Evolutionary conservation across 2,888 invertebrate genomes (phyloP).

Genomic region (Protonemura montana): DNA sequence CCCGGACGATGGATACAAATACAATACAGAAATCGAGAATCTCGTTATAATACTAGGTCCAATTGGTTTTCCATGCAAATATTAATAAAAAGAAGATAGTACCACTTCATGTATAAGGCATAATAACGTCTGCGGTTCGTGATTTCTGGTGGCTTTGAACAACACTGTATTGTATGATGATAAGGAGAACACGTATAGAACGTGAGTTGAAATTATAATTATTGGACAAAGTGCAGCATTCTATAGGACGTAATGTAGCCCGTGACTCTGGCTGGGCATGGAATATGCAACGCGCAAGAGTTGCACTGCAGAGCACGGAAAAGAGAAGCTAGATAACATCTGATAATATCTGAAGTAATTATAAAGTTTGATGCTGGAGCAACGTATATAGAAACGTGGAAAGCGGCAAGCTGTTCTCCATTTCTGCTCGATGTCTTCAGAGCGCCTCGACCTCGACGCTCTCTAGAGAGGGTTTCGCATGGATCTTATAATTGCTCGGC

Average conservation of each 20-base stretch:
- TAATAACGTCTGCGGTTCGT: background rate
- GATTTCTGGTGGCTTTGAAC: background rate
- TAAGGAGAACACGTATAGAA: background rate
- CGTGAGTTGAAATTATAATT: background rate
- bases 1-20: background rate
- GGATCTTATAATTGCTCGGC: conserved; percentile 14
- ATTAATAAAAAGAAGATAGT: background rate
- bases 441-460: background rate
- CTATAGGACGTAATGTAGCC: background rate
- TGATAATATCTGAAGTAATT: conserved; percentile 49
- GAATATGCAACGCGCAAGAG: background rate
- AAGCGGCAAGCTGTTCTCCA: conserved; percentile 41
- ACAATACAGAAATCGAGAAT: background rate
- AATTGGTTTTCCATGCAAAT: conserved; percentile 7
- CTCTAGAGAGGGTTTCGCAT: background rate
- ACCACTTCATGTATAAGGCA: background rate
- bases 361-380: conserved; percentile 46
- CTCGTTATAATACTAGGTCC: background rate
- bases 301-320: background rate
- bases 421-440: conserved; percentile 28
- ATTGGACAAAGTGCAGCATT: background rate
- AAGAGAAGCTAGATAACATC: conserved; percentile 27
- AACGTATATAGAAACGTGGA: conserved; percentile 34
- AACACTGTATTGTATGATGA: background rate
- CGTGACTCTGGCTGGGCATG: background rate